Conservation (phyloP, 37 sponge, comb jelly and placozoan species). For the Eunapius fragilis region DNA sequence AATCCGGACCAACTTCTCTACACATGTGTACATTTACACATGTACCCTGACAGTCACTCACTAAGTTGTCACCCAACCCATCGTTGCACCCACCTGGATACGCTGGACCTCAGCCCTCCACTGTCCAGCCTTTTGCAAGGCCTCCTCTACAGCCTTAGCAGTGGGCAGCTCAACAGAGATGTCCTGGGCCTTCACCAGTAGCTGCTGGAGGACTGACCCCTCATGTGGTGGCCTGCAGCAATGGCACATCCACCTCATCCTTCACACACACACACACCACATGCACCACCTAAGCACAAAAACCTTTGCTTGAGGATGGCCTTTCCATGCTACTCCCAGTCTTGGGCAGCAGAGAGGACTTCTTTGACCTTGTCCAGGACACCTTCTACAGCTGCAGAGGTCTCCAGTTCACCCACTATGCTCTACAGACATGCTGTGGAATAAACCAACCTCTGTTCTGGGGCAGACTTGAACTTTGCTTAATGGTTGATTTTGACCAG, state of each 20-base stretch:
- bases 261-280: background rate
- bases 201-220: conserved; percentile 7
- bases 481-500: conserved; percentile 14
- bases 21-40: background rate
- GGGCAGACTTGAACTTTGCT: conserved; percentile 24
- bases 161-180: conserved; percentile 52
- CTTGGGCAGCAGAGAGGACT: conserved; percentile 45
- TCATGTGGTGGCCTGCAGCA: conserved; percentile 35
- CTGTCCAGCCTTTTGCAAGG: conserved; percentile 44
- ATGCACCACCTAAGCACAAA: no score
- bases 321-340: conserved; percentile 78
- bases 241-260: no score
- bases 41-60: background rate
- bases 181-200: conserved; percentile 31
- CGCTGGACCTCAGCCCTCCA: conserved; percentile 55
- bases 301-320: conserved; percentile 53
- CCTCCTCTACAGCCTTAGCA: conserved; percentile 9
- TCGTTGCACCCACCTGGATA: conserved; percentile 36
- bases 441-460: background rate
- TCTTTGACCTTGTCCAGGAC: conserved; percentile 10
- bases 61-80: background rate
- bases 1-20: no score
- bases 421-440: background rate
- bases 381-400: conserved; percentile 18
- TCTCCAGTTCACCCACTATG: no score